Evolutionary conservation across 2,888 invertebrate genomes (phyloP), one percentile per base, ranked within the genome.

Genomic region (Crioceris asparagi): DNA sequence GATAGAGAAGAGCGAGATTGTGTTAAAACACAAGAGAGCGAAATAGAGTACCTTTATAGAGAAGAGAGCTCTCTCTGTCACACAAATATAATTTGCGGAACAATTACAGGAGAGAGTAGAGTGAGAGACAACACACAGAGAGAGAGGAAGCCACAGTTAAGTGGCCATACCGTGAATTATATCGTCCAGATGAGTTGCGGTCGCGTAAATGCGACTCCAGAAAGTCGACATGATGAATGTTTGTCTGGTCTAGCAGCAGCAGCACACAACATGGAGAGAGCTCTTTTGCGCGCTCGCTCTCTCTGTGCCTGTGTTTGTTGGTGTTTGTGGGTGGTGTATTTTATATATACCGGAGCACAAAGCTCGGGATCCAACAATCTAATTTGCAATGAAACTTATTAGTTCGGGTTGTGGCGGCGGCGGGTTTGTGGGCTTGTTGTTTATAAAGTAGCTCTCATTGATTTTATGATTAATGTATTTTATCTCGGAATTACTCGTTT

Each of bases 361-460:
- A 62, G 62, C 63, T 60, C 58, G 55, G 60, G 60, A 58, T 60
- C 55, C 57, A 45, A 60, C 61, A 63, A 63, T 62, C 63, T 59
- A 63, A 63, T 63, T 63, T 62, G 61, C 61, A 63, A 59, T 61
- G 63, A 63, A 62, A 62, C 62, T 63, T 61, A 63, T 63, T 62
- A 63, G 63, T 62, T 63, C 59, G 60, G 57, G 59, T 58, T 52
- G 55, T 46, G 54, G 55, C 50, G 47, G 51, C 51, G 51, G 52
- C 52, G 12, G 27, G 27, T 6, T 5, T 15, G n/a, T 27, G 14
- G 12, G 15, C 27, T 27, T 15, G 11, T 57, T 56, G 58, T 56
- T 59, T 58, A 58, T 57, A 56, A 57, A 58, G 55, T 52, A 51
- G 47, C 53, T 53, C n/a, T n/a, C 51, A 54, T 53, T 59, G 56